Evolutionary conservation across 2,888 invertebrate species (phyloP).

Genomic region (Ennomos fuscantarius): DNA sequence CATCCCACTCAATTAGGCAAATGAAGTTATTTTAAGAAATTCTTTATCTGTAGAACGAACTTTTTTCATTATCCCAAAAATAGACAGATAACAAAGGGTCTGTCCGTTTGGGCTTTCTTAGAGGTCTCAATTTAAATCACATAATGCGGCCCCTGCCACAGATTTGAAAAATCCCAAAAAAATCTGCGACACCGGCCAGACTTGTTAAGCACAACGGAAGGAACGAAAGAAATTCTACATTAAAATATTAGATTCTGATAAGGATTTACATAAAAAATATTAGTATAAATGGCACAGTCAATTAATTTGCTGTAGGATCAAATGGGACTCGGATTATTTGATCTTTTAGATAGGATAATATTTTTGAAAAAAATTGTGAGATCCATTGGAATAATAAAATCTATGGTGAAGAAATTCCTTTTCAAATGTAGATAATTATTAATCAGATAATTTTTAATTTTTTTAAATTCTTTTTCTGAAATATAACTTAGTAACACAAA

Average conservation of each 20-base stretch:
- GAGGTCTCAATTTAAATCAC: conserved; percentile 15
- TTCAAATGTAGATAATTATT: too few species aligned
- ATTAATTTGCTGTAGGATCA: too few species aligned
- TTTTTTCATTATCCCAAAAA: conserved; percentile 22
- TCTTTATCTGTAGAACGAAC: conserved; percentile 7
- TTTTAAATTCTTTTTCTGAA: too few species aligned
- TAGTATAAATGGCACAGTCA: too few species aligned
- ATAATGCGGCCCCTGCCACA: conserved; percentile 5
- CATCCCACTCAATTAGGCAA: conserved; percentile 8
- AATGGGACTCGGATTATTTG: too few species aligned
- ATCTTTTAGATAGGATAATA: too few species aligned
- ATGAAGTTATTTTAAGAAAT: conserved; percentile 11
- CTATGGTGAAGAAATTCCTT: too few species aligned
- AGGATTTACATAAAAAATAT: background rate
- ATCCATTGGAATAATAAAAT: too few species aligned
- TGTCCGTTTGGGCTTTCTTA: conserved; percentile 9
- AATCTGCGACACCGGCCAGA: background rate
- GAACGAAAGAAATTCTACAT: conserved; percentile 29
- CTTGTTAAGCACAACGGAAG: conserved; percentile 1
- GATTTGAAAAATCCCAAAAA: conserved; percentile 2
- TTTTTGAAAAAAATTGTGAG: too few species aligned
- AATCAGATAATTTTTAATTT: too few species aligned
- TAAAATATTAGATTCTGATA: background rate
- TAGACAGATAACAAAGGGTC: conserved; percentile 18
- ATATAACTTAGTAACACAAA: too few species aligned